Evolutionary conservation across 1,140 invertebrate species (phyloP).

Genomic region (Drosophila dunni): DNA sequence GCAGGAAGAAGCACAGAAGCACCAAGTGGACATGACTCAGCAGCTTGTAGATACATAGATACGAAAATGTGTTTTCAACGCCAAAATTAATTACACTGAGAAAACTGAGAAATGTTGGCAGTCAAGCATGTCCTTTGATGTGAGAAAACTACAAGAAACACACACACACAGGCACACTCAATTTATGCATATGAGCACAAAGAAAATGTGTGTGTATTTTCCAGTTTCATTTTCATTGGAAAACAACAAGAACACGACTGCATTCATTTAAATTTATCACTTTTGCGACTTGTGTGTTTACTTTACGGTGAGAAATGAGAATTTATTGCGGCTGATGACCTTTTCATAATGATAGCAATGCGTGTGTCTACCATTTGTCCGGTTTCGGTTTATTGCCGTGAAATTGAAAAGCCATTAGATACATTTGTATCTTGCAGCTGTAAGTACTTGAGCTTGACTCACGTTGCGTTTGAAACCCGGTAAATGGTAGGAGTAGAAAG

Average conservation of each 20-base stretch:
- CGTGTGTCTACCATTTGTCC: background rate
- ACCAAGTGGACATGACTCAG: constrained; percentile 65
- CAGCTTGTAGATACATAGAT: constrained; percentile 36
- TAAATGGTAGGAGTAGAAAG: background rate
- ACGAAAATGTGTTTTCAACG: constrained; percentile 49
- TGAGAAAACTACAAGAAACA: constrained; percentile 19
- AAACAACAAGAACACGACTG: constrained; percentile 39
- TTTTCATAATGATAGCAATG: background rate
- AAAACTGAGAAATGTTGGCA: constrained; percentile 41
- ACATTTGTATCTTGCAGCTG: constrained; percentile 27
- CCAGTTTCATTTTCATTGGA: constrained; percentile 66
- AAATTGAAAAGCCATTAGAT: constrained; percentile 76
- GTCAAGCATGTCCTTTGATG: constrained; percentile 76
- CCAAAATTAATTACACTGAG: constrained; percentile 70
- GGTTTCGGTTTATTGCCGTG: constrained; percentile 26
- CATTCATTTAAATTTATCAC: constrained; percentile 51
- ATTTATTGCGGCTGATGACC: constrained; percentile 33
- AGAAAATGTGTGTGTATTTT: constrained; percentile 1
- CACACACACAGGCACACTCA: constrained; percentile 4
- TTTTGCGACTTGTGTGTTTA: background rate
- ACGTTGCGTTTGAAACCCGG: background rate
- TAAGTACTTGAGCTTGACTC: constrained; percentile 6
- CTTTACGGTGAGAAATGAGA: constrained; percentile 23
- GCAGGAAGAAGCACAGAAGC: constrained; percentile 65
- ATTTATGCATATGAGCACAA: constrained; percentile 55